Percentiles rank a stretch among this genome's conserved stretches.
Conservation (phyloP, 92 coral and sea anemone species). For the Porites cylindrica region DNA sequence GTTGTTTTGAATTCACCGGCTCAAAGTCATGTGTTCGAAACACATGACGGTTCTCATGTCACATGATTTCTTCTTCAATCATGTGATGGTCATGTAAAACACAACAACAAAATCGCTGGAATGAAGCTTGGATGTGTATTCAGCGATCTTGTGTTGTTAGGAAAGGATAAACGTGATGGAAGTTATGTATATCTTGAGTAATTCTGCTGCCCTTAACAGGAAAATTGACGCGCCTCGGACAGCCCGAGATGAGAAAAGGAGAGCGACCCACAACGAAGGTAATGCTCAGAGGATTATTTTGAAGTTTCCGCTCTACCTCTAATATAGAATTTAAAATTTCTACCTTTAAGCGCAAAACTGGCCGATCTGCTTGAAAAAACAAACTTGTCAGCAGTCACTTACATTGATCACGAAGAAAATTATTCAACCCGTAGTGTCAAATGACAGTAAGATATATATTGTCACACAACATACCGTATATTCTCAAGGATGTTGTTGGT, state of each 20-base stretch:
- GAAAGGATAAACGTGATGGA: slow-evolving; percentile 24
- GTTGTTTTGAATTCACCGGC: slow-evolving; percentile 53
- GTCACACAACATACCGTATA: no score
- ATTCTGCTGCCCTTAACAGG: slow-evolving; percentile 75
- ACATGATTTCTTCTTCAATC: slow-evolving; percentile 51
- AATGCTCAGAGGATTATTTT: neutral
- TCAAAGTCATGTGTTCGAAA: slow-evolving; percentile 34
- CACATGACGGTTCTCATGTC: slow-evolving; percentile 53
- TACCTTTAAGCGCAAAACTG: no score
- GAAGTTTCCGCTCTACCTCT: no score
- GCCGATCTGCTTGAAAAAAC: no score
- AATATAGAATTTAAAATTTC: no score
- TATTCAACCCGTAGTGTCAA: no score
- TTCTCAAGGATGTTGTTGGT: no score
- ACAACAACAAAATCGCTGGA: neutral
- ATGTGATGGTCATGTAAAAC: slow-evolving; percentile 43
- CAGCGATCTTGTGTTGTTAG: neutral
- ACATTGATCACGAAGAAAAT: no score
- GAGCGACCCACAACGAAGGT: slow-evolving; percentile 99
- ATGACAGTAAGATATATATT: no score
- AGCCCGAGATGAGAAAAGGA: slow-evolving; percentile 93
- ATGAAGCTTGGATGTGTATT: slow-evolving; percentile 23
- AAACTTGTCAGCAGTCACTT: no score
- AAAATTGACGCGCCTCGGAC: slow-evolving; percentile 95
- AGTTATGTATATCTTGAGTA: slow-evolving; percentile 22